Evolutionary conservation across 2,888 invertebrate species (phyloP), one percentile per base, ranked within the genome.

Genomic region (Ferrisia virgata): DNA sequence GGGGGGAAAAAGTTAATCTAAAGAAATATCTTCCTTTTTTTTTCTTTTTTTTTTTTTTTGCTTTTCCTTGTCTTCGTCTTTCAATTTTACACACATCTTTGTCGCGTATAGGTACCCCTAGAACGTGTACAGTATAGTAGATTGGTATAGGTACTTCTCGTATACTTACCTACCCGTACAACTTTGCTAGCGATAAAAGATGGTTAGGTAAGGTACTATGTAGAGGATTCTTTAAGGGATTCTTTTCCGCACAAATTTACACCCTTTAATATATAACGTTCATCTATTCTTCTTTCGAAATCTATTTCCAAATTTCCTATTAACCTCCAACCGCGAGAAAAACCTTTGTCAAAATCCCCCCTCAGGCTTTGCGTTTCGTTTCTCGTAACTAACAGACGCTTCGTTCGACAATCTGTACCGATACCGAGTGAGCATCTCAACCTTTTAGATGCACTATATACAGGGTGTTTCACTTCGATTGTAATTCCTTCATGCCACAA

Each of bases 181-280:
- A 28, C 28, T 28, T 28, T 28, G 28, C n/a, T n/a, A n/a, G 13
- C 13, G 58, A 64, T 64, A 64, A 64, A 64, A 64, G 58, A 64
- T 64, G n/a, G 58, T 64, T 64, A 64, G 25, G 4, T 11, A 25
- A 64, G 47, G 47, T 36, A n/a, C n/a, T n/a, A n/a, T n/a, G n/a
- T n/a, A 8, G 36, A 6, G 36, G 18, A 18, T 47, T 47, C 47
- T 18, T 47, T 47, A 1, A 43, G 18, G 31, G 72, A 72, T 72
- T 72, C 72, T 72, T 72, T 33, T 72, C 5, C 72, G 72, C 72
- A n/a, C 33, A 72, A 72, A 72, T 72, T 72, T 72, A 72, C 36
- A 72, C 72, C 36, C 72, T 72, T 72, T 33, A 72, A 72, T 72
- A 72, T 72, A 72, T 72, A 33, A 72, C 72, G 72, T n/a, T 72